phyloP scores from a whole-genome alignment of 1,140 invertebrate genomes.

The Heliconius hewitsoni region DNA sequence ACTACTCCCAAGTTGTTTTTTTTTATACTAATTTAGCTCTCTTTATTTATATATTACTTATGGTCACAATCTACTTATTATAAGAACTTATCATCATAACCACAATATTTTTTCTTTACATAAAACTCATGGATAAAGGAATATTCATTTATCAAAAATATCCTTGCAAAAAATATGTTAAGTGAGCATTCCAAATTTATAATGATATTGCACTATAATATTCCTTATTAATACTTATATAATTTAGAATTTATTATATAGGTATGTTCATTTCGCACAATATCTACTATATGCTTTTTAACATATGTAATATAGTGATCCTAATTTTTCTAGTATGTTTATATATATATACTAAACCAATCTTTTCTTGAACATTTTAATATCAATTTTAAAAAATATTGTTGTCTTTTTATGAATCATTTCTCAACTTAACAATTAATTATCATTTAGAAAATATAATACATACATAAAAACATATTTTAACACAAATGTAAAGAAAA shows the following conservation, averaged over 20 bases:
- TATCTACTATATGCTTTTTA: constrained; percentile 7
- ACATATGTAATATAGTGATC: background rate
- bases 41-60: background rate
- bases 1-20: background rate
- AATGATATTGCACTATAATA: background rate
- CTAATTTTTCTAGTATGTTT: no score
- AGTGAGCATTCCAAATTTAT: background rate
- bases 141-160: background rate
- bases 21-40: background rate
- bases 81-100: background rate
- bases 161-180: background rate
- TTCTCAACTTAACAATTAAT: no score
- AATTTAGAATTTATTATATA: background rate
- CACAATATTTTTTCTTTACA: background rate
- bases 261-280: background rate
- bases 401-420: no score
- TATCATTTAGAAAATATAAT: background rate
- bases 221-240: constrained; percentile 8
- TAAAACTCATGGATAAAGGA: background rate
- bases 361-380: no score
- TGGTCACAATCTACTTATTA: background rate
- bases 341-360: no score
- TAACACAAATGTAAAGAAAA: background rate
- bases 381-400: no score
- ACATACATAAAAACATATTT: background rate